Percentiles rank a stretch among this genome's conserved stretches.
phyloP scores from a whole-genome alignment of 2,797 vertebrate species.

The Cyclopterus lumpus region DNA sequence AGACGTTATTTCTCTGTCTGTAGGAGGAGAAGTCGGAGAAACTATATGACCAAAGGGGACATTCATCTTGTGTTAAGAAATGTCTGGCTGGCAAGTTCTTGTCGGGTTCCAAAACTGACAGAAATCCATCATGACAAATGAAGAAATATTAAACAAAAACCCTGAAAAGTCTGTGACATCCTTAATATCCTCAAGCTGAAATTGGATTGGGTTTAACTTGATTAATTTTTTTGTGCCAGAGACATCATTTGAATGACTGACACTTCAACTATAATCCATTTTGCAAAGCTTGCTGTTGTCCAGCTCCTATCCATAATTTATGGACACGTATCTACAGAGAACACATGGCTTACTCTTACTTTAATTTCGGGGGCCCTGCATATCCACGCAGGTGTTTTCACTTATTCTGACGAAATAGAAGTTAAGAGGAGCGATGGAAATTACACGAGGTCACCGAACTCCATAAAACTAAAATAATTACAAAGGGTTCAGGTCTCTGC shows the following conservation, averaged over 20 bases:
- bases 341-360: not conserved
- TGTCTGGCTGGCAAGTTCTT: not conserved
- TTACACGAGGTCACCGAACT: conserved; percentile 4
- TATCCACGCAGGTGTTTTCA: not conserved
- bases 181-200: not conserved
- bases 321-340: not conserved
- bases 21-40: conserved; percentile 1
- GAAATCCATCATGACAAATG: not conserved
- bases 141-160: not conserved
- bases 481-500: not conserved
- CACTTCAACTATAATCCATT: not conserved
- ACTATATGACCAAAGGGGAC: conserved; percentile 1
- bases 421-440: not conserved
- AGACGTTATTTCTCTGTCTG: conserved; percentile 43
- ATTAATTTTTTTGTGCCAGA: not conserved
- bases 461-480: not conserved
- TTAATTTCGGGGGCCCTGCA: not conserved
- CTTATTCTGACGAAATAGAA: not conserved
- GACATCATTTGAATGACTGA: not conserved
- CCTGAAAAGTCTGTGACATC: not conserved
- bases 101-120: not conserved
- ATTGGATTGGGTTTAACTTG: not conserved
- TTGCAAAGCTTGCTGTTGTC: not conserved
- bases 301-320: not conserved
- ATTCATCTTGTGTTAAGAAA: conserved; percentile 12